phyloP scores from a whole-genome alignment of 2,113 vertebrate species.

The Charina bottae region DNA sequence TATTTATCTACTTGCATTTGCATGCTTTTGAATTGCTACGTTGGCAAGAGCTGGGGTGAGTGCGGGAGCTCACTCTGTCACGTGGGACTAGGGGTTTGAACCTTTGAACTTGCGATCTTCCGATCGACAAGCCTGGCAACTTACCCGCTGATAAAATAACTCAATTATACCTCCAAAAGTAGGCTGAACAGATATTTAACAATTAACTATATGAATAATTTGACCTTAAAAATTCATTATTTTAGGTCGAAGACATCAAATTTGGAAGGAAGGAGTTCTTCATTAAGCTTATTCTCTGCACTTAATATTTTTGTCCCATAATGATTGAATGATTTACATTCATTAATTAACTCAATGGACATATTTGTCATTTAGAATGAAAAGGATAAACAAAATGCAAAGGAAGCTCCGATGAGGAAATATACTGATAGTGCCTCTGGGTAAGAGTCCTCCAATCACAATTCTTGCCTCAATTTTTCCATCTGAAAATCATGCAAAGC shows the following conservation, averaged over 20 bases:
- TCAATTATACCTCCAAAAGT: background rate
- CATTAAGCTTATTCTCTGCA: background rate
- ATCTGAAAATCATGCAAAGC: background rate
- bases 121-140: too few relatives aligned
- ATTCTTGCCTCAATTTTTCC: background rate
- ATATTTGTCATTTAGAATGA: background rate
- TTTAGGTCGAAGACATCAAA: background rate
- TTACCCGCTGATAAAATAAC: constrained; percentile 1
- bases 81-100: too few relatives aligned
- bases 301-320: background rate
- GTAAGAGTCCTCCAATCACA: too few relatives aligned
- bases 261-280: background rate
- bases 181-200: background rate
- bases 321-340: background rate
- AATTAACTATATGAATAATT: background rate
- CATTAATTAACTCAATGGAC: background rate
- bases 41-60: too few relatives aligned
- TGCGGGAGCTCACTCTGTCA: too few relatives aligned
- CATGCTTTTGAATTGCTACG: too few relatives aligned
- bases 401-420: background rate
- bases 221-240: background rate
- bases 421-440: background rate
- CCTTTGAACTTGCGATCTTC: too few relatives aligned
- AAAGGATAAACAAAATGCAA: background rate
- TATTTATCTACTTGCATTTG: too few relatives aligned